Evolutionary conservation across 2,797 vertebrate genomes (phyloP).

Genomic region (Sarcoramphus papa): DNA sequence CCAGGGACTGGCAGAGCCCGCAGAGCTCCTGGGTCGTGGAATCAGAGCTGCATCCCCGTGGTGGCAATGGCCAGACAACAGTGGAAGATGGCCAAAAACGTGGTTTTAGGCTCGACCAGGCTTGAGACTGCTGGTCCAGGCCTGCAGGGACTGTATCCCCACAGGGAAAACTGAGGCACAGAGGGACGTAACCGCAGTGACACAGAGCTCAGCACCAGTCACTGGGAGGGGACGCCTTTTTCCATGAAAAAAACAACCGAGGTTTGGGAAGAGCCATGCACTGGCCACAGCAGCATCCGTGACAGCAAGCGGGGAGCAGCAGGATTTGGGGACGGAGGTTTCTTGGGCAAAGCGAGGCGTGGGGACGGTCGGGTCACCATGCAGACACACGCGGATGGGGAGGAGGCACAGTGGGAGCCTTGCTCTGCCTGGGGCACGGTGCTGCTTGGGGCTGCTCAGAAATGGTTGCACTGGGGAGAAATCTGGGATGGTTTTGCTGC

Average conservation of each 20-base stretch:
- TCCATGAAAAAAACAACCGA: neutral
- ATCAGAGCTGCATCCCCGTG: neutral
- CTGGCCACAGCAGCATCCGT: neutral
- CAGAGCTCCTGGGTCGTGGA: neutral
- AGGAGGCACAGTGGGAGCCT: neutral
- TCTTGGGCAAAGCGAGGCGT: rapidly evolving
- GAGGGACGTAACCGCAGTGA: neutral
- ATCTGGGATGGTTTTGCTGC: neutral
- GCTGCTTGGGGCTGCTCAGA: neutral
- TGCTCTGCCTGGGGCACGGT: neutral
- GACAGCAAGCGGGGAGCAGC: neutral
- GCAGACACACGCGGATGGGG: neutral
- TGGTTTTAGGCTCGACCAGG: neutral
- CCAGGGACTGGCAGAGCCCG: neutral
- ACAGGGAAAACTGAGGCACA: neutral
- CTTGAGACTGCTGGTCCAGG: neutral
- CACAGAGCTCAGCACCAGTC: neutral
- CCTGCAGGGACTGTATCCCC: neutral
- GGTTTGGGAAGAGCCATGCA: neutral
- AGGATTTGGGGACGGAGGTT: neutral
- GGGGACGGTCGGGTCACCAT: neutral
- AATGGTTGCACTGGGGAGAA: neutral
- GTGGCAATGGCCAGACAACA: conserved; percentile 9
- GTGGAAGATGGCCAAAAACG: conserved; percentile 47
- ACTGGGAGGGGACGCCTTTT: neutral